These are phyloP conservation scores for Acrossocheilus wenchowensis DNA, from an alignment of 2,797 vertebrate genomes.

Conservation along the genomic window DNA sequence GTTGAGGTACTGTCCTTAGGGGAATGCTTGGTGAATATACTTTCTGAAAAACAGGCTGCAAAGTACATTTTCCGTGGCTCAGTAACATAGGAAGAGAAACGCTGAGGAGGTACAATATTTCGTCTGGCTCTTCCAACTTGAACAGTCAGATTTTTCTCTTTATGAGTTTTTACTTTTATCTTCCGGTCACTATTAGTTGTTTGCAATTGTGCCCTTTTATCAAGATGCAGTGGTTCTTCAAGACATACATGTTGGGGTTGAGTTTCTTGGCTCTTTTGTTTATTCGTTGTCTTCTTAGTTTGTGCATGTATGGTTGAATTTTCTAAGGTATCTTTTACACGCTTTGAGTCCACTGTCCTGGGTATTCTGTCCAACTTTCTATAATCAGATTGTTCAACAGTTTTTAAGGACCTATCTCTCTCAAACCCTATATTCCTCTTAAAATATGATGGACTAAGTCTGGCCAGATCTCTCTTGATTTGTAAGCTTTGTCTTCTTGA, in stretches of 20 bases:
- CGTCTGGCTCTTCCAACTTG: constrained; percentile 80
- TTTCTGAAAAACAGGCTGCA: constrained; percentile 79
- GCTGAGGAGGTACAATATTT: constrained; percentile 87
- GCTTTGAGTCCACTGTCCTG: constrained; percentile 45
- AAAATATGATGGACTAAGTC: constrained; percentile 77
- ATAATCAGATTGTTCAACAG: constrained; percentile 1
- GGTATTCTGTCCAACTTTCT: constrained; percentile 28
- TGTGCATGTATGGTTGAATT: constrained; percentile 60
- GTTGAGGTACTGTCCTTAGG: constrained; percentile 67
- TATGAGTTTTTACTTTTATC: neutral
- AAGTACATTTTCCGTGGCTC: constrained; percentile 82
- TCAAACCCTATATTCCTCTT: constrained; percentile 71
- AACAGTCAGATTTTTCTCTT: constrained; percentile 38
- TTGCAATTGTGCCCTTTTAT: constrained; percentile 6
- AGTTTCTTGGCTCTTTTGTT: constrained; percentile 32
- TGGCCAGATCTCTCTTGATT: constrained; percentile 89
- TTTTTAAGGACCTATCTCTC: constrained; percentile 4
- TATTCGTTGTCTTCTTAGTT: constrained; percentile 1
- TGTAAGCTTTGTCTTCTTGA: constrained; percentile 84
- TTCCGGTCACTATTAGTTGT: neutral
- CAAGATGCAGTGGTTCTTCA: constrained; percentile 1
- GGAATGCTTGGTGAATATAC: constrained; percentile 72
- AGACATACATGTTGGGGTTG: neutral
- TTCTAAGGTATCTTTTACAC: constrained; percentile 65
- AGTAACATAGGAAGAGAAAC: constrained; percentile 89